Evolutionary conservation across 2,888 invertebrate species (phyloP).

Genomic region (Pandemis corylana): DNA sequence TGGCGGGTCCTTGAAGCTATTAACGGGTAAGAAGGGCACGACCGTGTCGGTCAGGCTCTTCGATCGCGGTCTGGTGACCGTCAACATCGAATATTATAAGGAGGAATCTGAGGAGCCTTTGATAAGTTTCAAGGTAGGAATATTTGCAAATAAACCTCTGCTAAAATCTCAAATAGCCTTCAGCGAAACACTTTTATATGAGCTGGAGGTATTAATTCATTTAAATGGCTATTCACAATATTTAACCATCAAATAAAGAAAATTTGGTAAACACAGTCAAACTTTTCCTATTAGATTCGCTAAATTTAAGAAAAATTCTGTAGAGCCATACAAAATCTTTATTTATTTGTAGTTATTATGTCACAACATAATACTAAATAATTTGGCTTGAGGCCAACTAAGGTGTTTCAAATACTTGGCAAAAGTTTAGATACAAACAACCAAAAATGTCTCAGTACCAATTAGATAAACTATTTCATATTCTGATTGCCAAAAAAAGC

Average conservation of each 20-base stretch:
- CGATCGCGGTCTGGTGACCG: constrained; percentile 90
- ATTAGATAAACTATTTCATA: not conserved
- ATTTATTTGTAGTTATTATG: constrained; percentile 1
- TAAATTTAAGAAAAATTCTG: not conserved
- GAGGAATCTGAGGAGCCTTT: constrained; percentile 89
- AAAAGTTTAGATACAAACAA: constrained; percentile 22
- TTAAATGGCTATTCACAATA: not conserved
- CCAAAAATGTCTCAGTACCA: not conserved
- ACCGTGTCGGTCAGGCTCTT: constrained; percentile 90
- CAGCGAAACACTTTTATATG: not conserved
- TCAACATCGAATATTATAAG: constrained; percentile 93
- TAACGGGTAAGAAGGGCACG: constrained; percentile 89
- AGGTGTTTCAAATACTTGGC: constrained; percentile 7
- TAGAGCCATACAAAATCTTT: not conserved
- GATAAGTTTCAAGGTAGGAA: constrained; percentile 90
- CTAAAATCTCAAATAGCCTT: constrained; percentile 18
- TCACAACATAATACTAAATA: constrained; percentile 8
- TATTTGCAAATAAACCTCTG: constrained; percentile 22
- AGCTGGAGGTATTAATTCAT: not conserved
- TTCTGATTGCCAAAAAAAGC: too few species aligned
- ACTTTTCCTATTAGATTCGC: not conserved
- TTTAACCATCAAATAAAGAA: not conserved
- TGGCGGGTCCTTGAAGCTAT: constrained; percentile 88
- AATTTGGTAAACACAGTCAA: not conserved
- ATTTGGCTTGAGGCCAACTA: constrained; percentile 27